phyloP scores from a whole-genome alignment of 1,140 invertebrate genomes.

The Lordiphosa collinella region DNA sequence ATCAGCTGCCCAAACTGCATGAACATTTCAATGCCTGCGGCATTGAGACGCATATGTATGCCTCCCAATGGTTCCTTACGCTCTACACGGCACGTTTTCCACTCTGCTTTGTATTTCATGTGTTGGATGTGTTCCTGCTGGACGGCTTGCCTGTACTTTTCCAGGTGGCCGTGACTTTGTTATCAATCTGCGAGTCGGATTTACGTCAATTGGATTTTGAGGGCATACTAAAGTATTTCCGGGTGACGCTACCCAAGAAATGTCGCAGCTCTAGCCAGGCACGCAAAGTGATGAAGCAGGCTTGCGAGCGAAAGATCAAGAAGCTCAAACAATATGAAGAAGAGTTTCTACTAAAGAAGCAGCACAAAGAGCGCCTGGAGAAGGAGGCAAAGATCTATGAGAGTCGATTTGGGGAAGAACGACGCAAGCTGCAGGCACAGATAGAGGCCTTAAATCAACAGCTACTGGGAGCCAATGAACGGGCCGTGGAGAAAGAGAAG shows the following conservation, averaged over 20 bases:
- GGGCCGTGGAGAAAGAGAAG: slow-evolving; percentile 86
- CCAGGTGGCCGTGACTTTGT: slow-evolving; percentile 95
- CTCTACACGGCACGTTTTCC: slow-evolving; percentile 99
- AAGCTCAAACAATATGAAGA: slow-evolving; percentile 97
- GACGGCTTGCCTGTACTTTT: slow-evolving; percentile 97
- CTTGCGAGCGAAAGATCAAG: slow-evolving; percentile 95
- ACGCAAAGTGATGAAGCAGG: slow-evolving; percentile 92
- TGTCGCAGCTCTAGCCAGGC: slow-evolving; percentile 95
- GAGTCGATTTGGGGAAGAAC: slow-evolving; percentile 86
- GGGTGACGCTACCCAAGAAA: slow-evolving; percentile 97
- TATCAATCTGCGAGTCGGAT: slow-evolving; percentile 95
- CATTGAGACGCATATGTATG: slow-evolving; percentile 99
- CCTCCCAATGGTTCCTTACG: slow-evolving; percentile 99
- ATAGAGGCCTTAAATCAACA: slow-evolving; percentile 91
- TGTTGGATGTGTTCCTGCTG: slow-evolving; percentile 96
- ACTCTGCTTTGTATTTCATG: slow-evolving; percentile 97
- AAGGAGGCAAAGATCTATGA: slow-evolving; percentile 83
- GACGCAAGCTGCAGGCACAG: slow-evolving; percentile 88
- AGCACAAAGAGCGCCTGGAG: slow-evolving; percentile 89
- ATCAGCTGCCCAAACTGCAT: slow-evolving; percentile 93
- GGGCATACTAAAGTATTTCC: slow-evolving; percentile 95
- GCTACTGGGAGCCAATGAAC: slow-evolving; percentile 86
- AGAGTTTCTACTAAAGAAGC: slow-evolving; percentile 91
- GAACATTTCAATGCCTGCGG: slow-evolving; percentile 94
- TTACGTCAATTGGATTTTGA: slow-evolving; percentile 98